These are phyloP conservation scores for Antitype chi DNA, from an alignment of 2,888 invertebrate genomes.

Conservation along the genomic window DNA sequence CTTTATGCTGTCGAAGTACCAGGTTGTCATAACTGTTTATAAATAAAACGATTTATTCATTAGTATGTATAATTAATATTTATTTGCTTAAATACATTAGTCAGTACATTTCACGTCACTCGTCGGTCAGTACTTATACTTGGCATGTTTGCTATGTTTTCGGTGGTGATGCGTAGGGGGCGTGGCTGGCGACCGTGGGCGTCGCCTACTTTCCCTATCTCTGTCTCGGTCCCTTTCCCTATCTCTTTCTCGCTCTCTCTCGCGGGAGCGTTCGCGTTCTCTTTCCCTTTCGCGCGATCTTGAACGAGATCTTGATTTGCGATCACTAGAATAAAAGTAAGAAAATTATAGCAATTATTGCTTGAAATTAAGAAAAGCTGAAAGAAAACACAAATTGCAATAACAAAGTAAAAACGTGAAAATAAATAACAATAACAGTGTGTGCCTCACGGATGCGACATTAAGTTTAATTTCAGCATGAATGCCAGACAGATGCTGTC, in stretches of 20 bases:
- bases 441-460: background rate
- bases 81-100: slow-evolving; percentile 60
- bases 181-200: slow-evolving; percentile 84
- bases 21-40: background rate
- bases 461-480: background rate
- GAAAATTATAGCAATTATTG: background rate
- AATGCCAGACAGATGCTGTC: background rate
- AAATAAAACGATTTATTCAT: slow-evolving; percentile 15
- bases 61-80: slow-evolving; percentile 51
- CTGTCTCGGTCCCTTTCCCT: slow-evolving; percentile 77
- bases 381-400: background rate
- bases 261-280: slow-evolving; percentile 74
- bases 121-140: slow-evolving; percentile 83
- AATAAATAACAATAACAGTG: too few species aligned
- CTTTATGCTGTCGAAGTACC: too few species aligned
- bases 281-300: slow-evolving; percentile 78
- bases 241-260: slow-evolving; percentile 76
- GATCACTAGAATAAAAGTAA: slow-evolving; percentile 72
- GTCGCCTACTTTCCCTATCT: slow-evolving; percentile 76
- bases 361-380: background rate
- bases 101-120: slow-evolving; percentile 8
- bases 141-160: slow-evolving; percentile 85
- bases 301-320: slow-evolving; percentile 82
- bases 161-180: slow-evolving; percentile 84
- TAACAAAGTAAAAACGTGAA: background rate